Evolutionary conservation across 2,888 invertebrate species (phyloP), one percentile per base, ranked within the genome.

Genomic region (Parelbella ahira): DNA sequence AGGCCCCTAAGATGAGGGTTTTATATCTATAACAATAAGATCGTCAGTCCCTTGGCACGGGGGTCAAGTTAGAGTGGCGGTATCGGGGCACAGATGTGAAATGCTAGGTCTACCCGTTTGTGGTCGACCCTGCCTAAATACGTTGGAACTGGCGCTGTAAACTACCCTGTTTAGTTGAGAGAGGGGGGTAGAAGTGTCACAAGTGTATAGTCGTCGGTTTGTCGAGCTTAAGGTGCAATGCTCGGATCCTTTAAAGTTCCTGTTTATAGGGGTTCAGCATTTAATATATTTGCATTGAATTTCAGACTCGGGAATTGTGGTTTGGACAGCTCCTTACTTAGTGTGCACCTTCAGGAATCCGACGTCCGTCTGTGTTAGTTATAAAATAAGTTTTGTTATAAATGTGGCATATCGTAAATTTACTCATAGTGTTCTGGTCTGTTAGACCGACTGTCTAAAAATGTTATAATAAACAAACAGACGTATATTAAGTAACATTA

Each of bases 51-150:
- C 6, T 2, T 42, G 28, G 21, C 34, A 8, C 1, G 9, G 15
- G 15, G 39, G 4, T 48, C 43, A 21, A 5, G 5, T 8, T 27
- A 33, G 3, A 20, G 9, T 44, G 43, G 53, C 37, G 20, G 11
- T 19, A 21, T 21, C 23, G 36, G 53, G 77, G 54, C 75, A 52
- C 78, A 78, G 71, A 75, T 78, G 79, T 46, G 63, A 63, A 60
- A 57, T 56, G 58, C 64, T 68, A 63, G 71, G 68, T 62, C 65
- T 62, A 67, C 66, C 60, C 65, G 63, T 73, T 76, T 75, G 78
- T 56, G 79, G 78, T 73, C 52, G 56, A 37, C 52, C 45, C 59
- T 55, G 66, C 63, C 74, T 74, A 73, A 76, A 76, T 71, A 71
- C 63, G 60, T 58, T 66, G 63, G 51, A 56, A 54, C 53, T 58